Percentiles rank a stretch among this genome's conserved stretches.
Evolutionary conservation across 1,140 invertebrate genomes (phyloP).

Genomic region (Cryptotermes secundus): DNA sequence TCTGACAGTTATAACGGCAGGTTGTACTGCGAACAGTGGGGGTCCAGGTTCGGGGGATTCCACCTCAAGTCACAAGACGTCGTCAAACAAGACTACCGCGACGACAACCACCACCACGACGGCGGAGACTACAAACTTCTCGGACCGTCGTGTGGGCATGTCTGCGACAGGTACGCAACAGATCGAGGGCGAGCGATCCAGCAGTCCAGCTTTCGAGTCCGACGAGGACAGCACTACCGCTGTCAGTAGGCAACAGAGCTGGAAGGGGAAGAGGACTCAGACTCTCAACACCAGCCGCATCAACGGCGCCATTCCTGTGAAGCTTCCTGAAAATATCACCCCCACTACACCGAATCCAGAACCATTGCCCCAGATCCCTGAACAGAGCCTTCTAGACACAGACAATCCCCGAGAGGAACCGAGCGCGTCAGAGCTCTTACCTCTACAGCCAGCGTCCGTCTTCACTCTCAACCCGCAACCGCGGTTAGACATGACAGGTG

Average conservation of each 20-base stretch:
- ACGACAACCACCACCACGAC: constrained; percentile 54
- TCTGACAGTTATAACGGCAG: background rate
- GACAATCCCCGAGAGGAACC: constrained; percentile 50
- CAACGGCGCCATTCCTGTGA: constrained; percentile 57
- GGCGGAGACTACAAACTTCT: constrained; percentile 30
- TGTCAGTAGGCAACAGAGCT: constrained; percentile 41
- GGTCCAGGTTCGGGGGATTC: constrained; percentile 52
- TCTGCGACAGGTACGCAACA: constrained; percentile 48
- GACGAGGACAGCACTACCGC: constrained; percentile 76
- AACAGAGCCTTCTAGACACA: constrained; percentile 61
- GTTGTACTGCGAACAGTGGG: background rate
- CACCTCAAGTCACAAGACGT: constrained; percentile 62
- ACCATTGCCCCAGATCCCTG: constrained; percentile 65
- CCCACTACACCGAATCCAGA: constrained; percentile 44
- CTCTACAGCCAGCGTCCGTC: constrained; percentile 16
- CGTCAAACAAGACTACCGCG: constrained; percentile 58
- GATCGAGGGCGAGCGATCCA: constrained; percentile 70
- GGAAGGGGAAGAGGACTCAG: constrained; percentile 56
- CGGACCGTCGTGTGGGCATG: constrained; percentile 34
- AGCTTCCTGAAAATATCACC: constrained; percentile 42
- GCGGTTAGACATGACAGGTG: constrained; percentile 34
- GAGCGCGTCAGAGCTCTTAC: background rate
- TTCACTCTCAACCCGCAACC: background rate
- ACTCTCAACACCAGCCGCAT: constrained; percentile 54
- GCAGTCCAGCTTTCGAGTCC: constrained; percentile 93